Conservation (phyloP, 1,140 invertebrate genomes). For the Pissodes strobi region DNA sequence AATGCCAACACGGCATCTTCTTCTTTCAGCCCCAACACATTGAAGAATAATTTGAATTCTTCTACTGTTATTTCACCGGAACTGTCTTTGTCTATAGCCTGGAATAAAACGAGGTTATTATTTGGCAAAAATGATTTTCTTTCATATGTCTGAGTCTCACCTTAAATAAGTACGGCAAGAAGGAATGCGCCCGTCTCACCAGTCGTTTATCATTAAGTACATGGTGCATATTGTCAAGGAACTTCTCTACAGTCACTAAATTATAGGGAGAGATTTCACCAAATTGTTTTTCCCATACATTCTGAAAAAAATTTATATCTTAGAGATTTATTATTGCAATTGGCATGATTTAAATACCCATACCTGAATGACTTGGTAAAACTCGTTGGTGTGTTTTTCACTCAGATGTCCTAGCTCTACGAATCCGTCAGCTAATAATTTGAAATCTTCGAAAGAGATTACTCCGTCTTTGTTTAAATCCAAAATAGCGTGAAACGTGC, state of each 20-base stretch:
- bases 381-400: conserved; percentile 65
- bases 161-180: conserved; percentile 79
- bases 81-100: conserved; percentile 82
- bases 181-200: conserved; percentile 72
- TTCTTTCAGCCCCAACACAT: conserved; percentile 73
- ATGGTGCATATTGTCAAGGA: conserved; percentile 79
- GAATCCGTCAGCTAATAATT: conserved; percentile 72
- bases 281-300: conserved; percentile 81
- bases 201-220: conserved; percentile 74
- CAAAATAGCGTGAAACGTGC: conserved; percentile 77
- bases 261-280: conserved; percentile 81
- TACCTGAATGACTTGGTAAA: conserved; percentile 68
- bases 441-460: conserved; percentile 79
- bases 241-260: conserved; percentile 77
- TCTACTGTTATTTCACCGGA: conserved; percentile 76
- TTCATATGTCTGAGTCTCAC: no score
- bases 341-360: no score
- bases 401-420: conserved; percentile 72
- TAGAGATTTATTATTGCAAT: no score
- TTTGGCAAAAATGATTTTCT: no score
- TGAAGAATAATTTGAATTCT: conserved; percentile 82
- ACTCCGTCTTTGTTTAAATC: conserved; percentile 86
- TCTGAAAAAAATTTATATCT: no score
- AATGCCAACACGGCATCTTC: conserved; percentile 77
- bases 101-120: no score